phyloP scores from a whole-genome alignment of 2,113 vertebrate genomes.

The Hemichromis elongatus region DNA sequence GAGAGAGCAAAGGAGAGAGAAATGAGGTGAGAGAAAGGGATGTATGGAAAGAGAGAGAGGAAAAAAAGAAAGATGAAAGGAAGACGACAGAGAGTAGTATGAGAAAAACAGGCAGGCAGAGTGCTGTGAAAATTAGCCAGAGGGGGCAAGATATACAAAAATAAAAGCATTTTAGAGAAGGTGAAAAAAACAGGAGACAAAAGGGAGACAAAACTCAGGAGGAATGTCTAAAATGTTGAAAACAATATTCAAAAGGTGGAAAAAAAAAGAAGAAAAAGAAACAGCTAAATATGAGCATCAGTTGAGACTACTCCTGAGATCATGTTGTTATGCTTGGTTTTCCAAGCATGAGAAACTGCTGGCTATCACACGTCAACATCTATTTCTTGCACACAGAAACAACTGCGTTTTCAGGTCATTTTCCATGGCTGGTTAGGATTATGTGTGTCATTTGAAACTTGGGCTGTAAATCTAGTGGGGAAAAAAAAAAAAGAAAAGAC shows the following conservation, averaged over 20 bases:
- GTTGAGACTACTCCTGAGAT: background rate
- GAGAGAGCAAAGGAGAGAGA: background rate
- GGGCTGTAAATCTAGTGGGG: background rate
- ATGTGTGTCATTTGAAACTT: background rate
- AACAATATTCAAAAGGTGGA: background rate
- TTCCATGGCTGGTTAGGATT: constrained; percentile 4
- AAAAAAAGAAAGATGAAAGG: background rate
- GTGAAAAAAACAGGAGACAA: background rate
- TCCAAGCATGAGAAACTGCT: constrained; percentile 20
- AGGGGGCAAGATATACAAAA: constrained; percentile 4
- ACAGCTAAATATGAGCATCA: background rate
- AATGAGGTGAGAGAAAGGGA: constrained; percentile 1
- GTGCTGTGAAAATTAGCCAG: constrained; percentile 2
- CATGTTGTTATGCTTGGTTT: constrained; percentile 6
- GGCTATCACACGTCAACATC: constrained; percentile 22
- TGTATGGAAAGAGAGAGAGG: background rate
- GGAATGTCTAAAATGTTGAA: background rate
- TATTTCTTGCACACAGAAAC: constrained; percentile 18
- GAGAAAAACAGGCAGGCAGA: background rate
- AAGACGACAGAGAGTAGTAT: background rate
- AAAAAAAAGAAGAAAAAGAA: background rate
- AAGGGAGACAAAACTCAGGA: background rate
- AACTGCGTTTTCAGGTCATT: background rate
- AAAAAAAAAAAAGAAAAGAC: background rate
- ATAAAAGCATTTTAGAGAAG: constrained; percentile 20